Percentiles rank a stretch among this genome's conserved stretches.
Evolutionary conservation across 2,888 invertebrate species (phyloP).

Genomic region (Polietes domitor): DNA sequence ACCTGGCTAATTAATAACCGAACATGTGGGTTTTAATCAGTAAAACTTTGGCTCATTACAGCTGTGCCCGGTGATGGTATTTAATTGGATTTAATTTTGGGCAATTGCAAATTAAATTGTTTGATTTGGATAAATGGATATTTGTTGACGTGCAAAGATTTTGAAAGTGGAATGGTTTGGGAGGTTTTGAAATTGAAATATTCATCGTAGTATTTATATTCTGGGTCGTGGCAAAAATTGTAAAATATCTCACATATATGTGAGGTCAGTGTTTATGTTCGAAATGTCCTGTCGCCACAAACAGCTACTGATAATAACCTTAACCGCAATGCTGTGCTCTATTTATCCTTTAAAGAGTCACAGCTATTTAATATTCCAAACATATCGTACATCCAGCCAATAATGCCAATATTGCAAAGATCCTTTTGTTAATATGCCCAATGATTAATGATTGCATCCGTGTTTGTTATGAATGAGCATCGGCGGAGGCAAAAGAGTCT

Average conservation of each 20-base stretch:
- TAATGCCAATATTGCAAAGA: not conserved
- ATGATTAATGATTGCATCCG: constrained; percentile 8
- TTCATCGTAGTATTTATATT: too few relatives aligned
- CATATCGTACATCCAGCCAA: not conserved
- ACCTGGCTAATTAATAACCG: not conserved
- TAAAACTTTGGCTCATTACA: not conserved
- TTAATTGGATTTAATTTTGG: not conserved
- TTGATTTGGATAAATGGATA: too few relatives aligned
- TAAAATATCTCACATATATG: too few relatives aligned
- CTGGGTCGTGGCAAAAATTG: too few relatives aligned
- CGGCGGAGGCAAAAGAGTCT: constrained; percentile 22
- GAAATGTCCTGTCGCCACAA: too few relatives aligned
- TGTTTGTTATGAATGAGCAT: not conserved
- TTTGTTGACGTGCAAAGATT: too few relatives aligned
- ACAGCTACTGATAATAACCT: too few relatives aligned
- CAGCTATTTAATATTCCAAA: not conserved
- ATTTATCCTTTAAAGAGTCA: not conserved
- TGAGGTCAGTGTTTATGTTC: too few relatives aligned
- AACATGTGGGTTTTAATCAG: not conserved
- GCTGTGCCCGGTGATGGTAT: not conserved
- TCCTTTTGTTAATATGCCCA: not conserved
- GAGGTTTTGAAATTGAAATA: too few relatives aligned
- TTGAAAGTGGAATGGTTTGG: too few relatives aligned
- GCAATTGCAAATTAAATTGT: too few relatives aligned
- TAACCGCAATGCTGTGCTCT: not conserved